Evolutionary conservation across 35 echinoderm and acorn worm species (phyloP).

Genomic region (Eucidaris tribuloides): DNA sequence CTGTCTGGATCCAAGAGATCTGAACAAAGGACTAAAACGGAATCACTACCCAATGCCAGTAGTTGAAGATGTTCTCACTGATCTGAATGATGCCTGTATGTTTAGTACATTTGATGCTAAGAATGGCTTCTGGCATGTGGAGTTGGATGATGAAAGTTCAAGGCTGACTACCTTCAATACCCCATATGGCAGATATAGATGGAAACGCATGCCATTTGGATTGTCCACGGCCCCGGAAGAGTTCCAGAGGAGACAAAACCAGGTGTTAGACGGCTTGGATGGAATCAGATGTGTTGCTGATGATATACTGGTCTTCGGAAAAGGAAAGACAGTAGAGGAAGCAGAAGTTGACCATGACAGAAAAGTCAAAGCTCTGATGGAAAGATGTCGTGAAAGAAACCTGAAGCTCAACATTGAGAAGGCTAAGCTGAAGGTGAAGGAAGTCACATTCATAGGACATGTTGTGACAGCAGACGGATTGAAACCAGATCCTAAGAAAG

Average conservation of each 20-base stretch:
- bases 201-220: conserved; percentile 76
- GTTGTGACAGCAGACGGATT: conserved; percentile 29
- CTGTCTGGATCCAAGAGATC: conserved; percentile 35
- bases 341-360: conserved; percentile 50
- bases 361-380: conserved; percentile 43
- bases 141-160: conserved; percentile 51
- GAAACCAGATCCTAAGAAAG: conserved; percentile 58
- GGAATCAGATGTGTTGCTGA: conserved; percentile 6
- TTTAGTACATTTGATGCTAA: conserved; percentile 57
- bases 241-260: conserved; percentile 52
- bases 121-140: conserved; percentile 69
- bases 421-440: conserved; percentile 28
- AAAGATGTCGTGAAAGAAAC: conserved; percentile 52
- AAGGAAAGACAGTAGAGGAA: conserved; percentile 46
- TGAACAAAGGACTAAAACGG: conserved; percentile 64
- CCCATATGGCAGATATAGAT: conserved; percentile 61
- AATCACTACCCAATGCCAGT: conserved; percentile 60
- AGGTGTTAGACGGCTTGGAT: conserved; percentile 9
- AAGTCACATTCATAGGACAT: conserved; percentile 53
- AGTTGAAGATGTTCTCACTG: conserved; percentile 56
- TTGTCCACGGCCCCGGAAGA: conserved; percentile 56
- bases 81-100: conserved; percentile 59
- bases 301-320: conserved; percentile 62
- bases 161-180: conserved; percentile 66
- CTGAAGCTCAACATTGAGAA: conserved; percentile 66